A percentile compares a stretch with the other conserved stretches of the same genome.
Conservation (phyloP, 2,797 vertebrate genomes). For the Chiloscyllium punctatum region DNA sequence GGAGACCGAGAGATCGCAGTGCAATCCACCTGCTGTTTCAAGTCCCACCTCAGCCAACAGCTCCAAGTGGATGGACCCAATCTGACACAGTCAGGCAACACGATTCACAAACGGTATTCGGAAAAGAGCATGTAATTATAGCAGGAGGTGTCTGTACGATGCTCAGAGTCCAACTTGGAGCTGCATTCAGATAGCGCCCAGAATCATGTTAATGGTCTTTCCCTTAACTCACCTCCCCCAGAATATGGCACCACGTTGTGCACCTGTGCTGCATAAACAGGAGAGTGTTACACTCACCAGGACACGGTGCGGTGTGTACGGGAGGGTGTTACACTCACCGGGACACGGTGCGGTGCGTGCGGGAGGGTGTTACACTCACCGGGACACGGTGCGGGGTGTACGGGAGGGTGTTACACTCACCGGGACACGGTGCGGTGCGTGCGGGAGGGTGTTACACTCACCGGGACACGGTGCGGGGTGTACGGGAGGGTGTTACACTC, state of each 20-base stretch:
- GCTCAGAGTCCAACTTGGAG: too few relatives aligned
- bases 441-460: too few relatives aligned
- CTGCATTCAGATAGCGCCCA: neutral
- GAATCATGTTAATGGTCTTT: neutral
- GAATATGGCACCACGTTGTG: neutral
- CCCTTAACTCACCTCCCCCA: neutral
- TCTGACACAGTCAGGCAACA: neutral
- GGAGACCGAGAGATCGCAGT: constrained; percentile 54
- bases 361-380: too few relatives aligned
- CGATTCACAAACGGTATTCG: neutral
- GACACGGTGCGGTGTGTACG: too few relatives aligned
- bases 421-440: too few relatives aligned
- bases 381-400: too few relatives aligned
- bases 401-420: too few relatives aligned
- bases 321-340: too few relatives aligned
- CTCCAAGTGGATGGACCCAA: neutral
- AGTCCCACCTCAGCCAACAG: neutral
- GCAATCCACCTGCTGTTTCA: neutral
- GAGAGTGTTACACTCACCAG: neutral
- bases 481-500: too few relatives aligned
- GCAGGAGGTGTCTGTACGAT: neutral
- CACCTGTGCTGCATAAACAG: neutral
- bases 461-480: too few relatives aligned
- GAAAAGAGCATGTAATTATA: neutral
- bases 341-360: too few relatives aligned